Evolutionary conservation across 2,888 invertebrate species (phyloP), one percentile per base, ranked within the genome.

Genomic region (Ochropleura plecta): DNA sequence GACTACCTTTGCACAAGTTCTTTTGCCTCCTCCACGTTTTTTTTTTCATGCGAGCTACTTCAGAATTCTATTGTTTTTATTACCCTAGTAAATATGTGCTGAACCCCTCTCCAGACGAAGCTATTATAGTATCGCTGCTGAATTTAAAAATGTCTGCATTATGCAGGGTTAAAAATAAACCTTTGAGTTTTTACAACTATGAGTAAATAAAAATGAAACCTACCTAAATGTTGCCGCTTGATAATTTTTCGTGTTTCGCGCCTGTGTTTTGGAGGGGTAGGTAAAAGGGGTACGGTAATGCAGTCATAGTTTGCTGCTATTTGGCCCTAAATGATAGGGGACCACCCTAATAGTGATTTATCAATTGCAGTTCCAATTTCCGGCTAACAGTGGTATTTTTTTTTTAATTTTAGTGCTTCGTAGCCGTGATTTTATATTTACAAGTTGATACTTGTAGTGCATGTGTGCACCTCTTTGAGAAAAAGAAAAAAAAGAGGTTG

Each of bases 91-190:
- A 86, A 83, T 84, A 86, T 81, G 81, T 84, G 84, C 83, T 66
- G 81, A 78, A 74, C 75, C 80, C 85, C 79, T 78, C 66, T 60
- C 65, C 76, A 74, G 80, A 84, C 81, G 83, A 86, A 87, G 87
- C 87, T 86, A 87, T 86, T 86, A 89, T 85, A 86, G 87, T 89
- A 91, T 85, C 84, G 87, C 80, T 86, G 88, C 88, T 88, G 90
- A 88, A 89, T 90, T 90, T 87, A 88, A 90, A 92, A 91, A 91
- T 91, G 86, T 89, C 89, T 89, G 88, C 89, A 90, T 91, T 89
- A 89, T 90, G 87, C 88, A 63, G 87, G 88, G 88, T 90, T 91
- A 89, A 83, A 87, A 82, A 81, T 87, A 85, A 88, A 88, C 88
- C 89, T 90, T 91, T 89, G 90, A 90, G 86, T 79, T 87, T 88